These are phyloP conservation scores for Microcebus murinus DNA, from an alignment of 2,113 vertebrate species.

Conservation along the genomic window DNA sequence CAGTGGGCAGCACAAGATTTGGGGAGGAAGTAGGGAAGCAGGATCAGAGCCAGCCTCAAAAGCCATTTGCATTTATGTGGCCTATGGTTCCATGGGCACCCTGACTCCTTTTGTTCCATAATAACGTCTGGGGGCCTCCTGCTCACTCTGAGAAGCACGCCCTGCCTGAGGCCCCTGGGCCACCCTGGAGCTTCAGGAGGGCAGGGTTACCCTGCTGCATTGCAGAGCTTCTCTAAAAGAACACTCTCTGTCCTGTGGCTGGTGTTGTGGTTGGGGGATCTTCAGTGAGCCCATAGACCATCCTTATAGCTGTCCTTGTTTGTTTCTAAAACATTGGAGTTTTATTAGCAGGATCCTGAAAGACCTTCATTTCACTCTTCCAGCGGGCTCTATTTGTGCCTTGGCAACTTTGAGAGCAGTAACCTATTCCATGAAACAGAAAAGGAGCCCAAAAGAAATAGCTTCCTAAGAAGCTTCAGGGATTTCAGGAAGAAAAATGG, in stretches of 20 bases:
- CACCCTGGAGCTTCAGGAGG: fast-evolving
- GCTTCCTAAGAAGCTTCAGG: neutral
- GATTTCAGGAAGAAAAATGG: neutral
- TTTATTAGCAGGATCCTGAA: slow-evolving; percentile 43
- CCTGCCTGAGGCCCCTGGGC: neutral
- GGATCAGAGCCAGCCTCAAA: neutral
- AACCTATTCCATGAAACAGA: neutral
- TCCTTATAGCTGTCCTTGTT: slow-evolving; percentile 52
- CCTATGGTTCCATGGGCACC: neutral
- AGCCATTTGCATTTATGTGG: neutral
- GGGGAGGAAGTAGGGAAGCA: neutral
- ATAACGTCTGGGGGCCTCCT: neutral
- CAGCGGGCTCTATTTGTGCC: neutral
- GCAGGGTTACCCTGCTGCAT: neutral
- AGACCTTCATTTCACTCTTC: slow-evolving; percentile 43
- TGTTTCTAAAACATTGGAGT: slow-evolving; percentile 51
- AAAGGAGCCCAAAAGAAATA: neutral
- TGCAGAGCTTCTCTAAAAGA: neutral
- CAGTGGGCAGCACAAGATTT: neutral
- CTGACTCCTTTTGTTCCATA: neutral
- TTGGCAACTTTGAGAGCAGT: neutral
- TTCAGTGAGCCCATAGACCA: neutral
- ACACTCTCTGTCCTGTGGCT: neutral
- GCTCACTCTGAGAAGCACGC: neutral
- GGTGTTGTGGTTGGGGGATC: neutral